Evolutionary conservation across 2,797 vertebrate genomes (phyloP), one percentile per base, ranked within the genome.

Genomic region (Enteromius fasciolatus): DNA sequence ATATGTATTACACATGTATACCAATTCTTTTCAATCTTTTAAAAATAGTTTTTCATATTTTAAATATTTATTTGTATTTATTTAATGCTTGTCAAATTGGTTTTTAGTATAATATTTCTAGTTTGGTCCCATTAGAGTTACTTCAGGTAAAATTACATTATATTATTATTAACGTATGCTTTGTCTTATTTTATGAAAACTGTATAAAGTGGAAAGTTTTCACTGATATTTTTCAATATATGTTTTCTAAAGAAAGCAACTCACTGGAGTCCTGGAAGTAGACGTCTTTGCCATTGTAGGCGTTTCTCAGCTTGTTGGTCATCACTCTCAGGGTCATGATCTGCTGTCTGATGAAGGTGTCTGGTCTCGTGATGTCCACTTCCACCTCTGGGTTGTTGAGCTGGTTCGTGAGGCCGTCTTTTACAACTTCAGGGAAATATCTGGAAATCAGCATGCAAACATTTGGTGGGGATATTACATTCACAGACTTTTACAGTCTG

Each of bases 181-280:
- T 54, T 54, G 50, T 54, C 50, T 54, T 54, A n/a, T 20, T n/a
- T 54, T 9, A 6, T 54, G 18, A n/a, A 52, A 52, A 20, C 7
- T 52, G 8, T n/a, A 9, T n/a, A 54, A 3, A 1, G 3, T 20
- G 7, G 18, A 54, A 8, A 2, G 7, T 10, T 54, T n/a, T 54
- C n/a, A 9, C 50, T 54, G 50, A 54, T 54, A 10, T 54, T 54
- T 10, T n/a, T 54, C 8, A 54, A 3, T 10, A 10, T 57, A 10
- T 9, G n/a, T 54, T 10, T 7, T 46, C 1, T 10, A n/a, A 57
- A 57, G 52, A 20, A 57, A 57, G 20, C n/a, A 4, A 57, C 52
- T 97, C 95, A 99, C 98, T 98, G 33, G 98, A 97, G 88, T 99
- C 98, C 89, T 98, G 97, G 89, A 99, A 99, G 91, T 97, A 98